Evolutionary conservation across 2,888 invertebrate genomes (phyloP), one percentile per base, ranked within the genome.

Genomic region (Notocelia uddmanniana): DNA sequence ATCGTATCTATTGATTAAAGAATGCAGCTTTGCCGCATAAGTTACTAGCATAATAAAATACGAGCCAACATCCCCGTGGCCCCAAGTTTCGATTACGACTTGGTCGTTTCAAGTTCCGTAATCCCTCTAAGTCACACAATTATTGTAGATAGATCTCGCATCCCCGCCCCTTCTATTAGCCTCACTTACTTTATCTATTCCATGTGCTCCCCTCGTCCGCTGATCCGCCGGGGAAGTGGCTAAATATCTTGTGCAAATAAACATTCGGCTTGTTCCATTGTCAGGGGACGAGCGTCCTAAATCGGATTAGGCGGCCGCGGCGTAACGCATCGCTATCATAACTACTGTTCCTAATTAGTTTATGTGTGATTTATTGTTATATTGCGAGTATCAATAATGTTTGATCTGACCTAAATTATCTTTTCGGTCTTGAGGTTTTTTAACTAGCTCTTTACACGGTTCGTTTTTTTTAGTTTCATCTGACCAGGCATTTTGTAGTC

Each of bases 241-340:
- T 92, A 92, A 93, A 93, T 92, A 92, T 91, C 92, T 93, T 93
- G 93, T 92, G 90, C 92, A 93, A 93, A 93, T 91, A 93, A 93
- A 93, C 92, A 92, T 91, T 89, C 80, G 82, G 89, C 85, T 86
- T 85, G 85, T 86, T 83, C 85, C 84, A 90, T 92, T 91, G 91
- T 89, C 84, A 83, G 81, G 89, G 89, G 89, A 87, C 45, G 45
- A 80, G 83, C 89, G 85, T 85, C 85, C 81, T 89, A 81, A 90
- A 92, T 91, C 90, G 90, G 91, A 91, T 92, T 92, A 92, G 85
- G 85, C 79, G 86, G 87, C 68, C 72, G 67, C 64, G 58, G 52
- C 85, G 85, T 83, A 85, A 86, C 88, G 87, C 87, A 83, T 85
- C 82, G 77, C 82, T 84, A 87, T 88, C 85, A 85, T 85, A 73